Evolutionary conservation across 2,888 invertebrate species (phyloP).

Genomic region (Listrodromus nycthemerus): DNA sequence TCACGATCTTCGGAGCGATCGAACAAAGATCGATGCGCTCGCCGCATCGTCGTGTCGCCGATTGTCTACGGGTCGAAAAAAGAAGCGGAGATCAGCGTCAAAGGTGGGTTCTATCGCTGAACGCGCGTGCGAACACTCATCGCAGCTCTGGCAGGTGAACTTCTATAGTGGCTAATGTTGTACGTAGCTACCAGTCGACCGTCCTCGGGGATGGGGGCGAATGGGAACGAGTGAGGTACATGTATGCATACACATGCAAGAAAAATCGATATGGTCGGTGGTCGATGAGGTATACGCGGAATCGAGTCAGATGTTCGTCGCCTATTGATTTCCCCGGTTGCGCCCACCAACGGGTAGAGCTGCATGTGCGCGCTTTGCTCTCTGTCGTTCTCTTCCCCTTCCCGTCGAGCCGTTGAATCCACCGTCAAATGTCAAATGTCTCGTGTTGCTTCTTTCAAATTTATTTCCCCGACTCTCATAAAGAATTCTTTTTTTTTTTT

Average conservation of each 20-base stretch:
- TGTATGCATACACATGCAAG: constrained; percentile 54
- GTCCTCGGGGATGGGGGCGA: constrained; percentile 20
- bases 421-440: constrained; percentile 19
- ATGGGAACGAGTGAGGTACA: constrained; percentile 20
- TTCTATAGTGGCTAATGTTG: constrained; percentile 10
- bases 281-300: constrained; percentile 65
- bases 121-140: constrained; percentile 47
- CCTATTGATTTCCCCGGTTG: constrained; percentile 81
- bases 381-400: constrained; percentile 10
- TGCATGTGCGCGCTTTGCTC: constrained; percentile 65
- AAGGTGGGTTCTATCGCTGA: constrained; percentile 29
- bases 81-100: constrained; percentile 4
- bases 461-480: not conserved
- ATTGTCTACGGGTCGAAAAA: not conserved
- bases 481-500: not conserved
- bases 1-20: not conserved
- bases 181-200: constrained; percentile 29
- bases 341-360: constrained; percentile 65
- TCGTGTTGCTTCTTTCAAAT: not conserved
- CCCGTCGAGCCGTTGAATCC: constrained; percentile 21
- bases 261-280: constrained; percentile 72
- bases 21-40: not conserved
- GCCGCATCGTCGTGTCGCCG: not conserved
- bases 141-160: constrained; percentile 20
- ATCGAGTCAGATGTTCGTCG: constrained; percentile 71